Conservation (phyloP, 2,113 vertebrate species). For the Corydoras maculifer region DNA sequence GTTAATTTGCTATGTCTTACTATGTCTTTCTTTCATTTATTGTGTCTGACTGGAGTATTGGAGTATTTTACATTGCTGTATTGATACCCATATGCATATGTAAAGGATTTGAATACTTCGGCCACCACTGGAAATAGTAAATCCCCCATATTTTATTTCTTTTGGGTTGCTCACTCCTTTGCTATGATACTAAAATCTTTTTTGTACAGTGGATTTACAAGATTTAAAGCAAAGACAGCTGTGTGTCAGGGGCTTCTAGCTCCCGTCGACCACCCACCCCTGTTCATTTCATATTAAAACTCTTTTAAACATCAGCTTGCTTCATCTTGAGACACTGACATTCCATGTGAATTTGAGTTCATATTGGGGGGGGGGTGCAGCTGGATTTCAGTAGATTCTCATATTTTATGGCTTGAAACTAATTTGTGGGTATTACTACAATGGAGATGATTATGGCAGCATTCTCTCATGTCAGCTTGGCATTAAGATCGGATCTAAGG, state of each 20-base stretch:
- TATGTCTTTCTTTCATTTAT: conserved; percentile 33
- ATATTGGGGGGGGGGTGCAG: conserved; percentile 51
- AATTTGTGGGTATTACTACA: conserved; percentile 51
- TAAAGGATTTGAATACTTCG: too few relatives aligned
- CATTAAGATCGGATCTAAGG: conserved; percentile 28
- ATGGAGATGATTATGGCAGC: conserved; percentile 34
- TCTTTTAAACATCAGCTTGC: conserved; percentile 70
- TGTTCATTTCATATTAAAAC: conserved; percentile 67
- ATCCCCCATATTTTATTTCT: too few relatives aligned
- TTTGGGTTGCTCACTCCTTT: conserved; percentile 20
- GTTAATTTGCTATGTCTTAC: conserved; percentile 42
- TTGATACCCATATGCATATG: too few relatives aligned
- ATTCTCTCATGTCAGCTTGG: conserved; percentile 23
- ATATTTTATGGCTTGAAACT: conserved; percentile 51
- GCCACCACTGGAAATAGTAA: too few relatives aligned
- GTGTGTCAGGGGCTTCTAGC: conserved; percentile 65
- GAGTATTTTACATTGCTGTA: too few relatives aligned
- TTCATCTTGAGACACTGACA: conserved; percentile 64
- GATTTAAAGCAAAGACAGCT: conserved; percentile 70
- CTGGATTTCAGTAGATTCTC: conserved; percentile 45
- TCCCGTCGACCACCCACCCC: conserved; percentile 54
- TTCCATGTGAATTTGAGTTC: conserved; percentile 60
- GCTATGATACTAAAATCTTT: conserved; percentile 52
- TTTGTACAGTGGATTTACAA: conserved; percentile 60
- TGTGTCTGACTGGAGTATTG: conserved; percentile 26